Conservation (phyloP, 1,140 invertebrate genomes). For the Leptonema lineaticorne region DNA sequence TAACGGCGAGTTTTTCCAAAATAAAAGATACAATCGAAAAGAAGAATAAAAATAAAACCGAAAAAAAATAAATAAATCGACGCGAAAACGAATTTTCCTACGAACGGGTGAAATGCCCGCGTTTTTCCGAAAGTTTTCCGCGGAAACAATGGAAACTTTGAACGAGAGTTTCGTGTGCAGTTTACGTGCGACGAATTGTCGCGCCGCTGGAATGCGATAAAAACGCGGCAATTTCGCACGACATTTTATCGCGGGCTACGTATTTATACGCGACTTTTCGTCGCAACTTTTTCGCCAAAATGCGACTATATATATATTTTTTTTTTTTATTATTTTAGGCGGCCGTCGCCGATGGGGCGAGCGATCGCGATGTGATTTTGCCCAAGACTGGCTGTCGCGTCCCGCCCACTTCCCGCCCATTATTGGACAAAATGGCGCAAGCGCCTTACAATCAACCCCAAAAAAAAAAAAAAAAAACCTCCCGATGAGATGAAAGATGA, state of each 20-base stretch:
- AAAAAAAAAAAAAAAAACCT: neutral
- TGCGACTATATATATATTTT: neutral
- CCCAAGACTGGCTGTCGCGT: neutral
- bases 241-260: too few species aligned
- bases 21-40: too few species aligned
- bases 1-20: too few species aligned
- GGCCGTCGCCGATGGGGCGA: neutral
- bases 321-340: neutral
- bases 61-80: too few species aligned
- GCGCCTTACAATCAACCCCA: neutral
- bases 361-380: neutral
- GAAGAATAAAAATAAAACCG: too few species aligned
- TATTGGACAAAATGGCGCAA: neutral
- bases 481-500: too few species aligned
- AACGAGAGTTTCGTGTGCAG: too few species aligned
- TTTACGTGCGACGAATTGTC: neutral
- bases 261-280: neutral
- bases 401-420: slow-evolving; percentile 17
- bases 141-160: too few species aligned
- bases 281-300: neutral
- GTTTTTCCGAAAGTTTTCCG: too few species aligned
- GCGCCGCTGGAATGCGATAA: neutral
- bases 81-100: too few species aligned
- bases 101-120: too few species aligned
- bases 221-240: neutral